Base-by-base conservation (phyloP, 2,797 vertebrate species). In the Sebastes itinus region DNA sequence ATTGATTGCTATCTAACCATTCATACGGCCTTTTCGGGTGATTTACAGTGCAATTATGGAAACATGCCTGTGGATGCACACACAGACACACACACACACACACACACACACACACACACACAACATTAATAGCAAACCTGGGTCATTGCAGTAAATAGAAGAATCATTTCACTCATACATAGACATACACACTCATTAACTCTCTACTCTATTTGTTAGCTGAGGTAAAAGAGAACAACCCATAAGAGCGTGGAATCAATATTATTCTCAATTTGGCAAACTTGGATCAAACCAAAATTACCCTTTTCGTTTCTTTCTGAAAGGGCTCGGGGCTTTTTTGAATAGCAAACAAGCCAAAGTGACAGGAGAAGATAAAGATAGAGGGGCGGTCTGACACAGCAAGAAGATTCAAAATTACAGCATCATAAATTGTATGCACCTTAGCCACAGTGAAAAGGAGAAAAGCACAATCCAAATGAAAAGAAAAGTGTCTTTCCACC, bases 11-110 rank as follows among this genome's bases (percentile, higher is more conserved):
- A 30, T 74, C n/a, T 54, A 54, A 54, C 49, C 49, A 55, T 68
- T 63, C 20, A 16, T n/a, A 25, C 52, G 30, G 13, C 69, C 18
- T 84, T 71, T 66, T 74, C 49, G 18, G 49, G 46, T 85, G 83
- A 92, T 91, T 91, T 89, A 86, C n/a, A 59, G 49, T 75, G 78
- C 72, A 90, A 80, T 93, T 84, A 89, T 72, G 62, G 35, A 70
- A 81, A 78, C 72, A 85, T 25, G 16, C n/a, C 59, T 61, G 38
- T 71, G 60, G 11, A 85, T 33, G 25, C 25, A 61, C n/a, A 46
- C 7, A 64, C 13, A 11, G 3, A 49, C 38, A 5, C 13, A 42
- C 38, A 4, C 33, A 35, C 33, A 4, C 33, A 12, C 33, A 12
- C 10, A 35, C 38, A 14, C 38, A 14, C 12, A 38, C 35, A 38